Conservation (phyloP, 2,113 vertebrate genomes). For the Triplophysa rosa region DNA sequence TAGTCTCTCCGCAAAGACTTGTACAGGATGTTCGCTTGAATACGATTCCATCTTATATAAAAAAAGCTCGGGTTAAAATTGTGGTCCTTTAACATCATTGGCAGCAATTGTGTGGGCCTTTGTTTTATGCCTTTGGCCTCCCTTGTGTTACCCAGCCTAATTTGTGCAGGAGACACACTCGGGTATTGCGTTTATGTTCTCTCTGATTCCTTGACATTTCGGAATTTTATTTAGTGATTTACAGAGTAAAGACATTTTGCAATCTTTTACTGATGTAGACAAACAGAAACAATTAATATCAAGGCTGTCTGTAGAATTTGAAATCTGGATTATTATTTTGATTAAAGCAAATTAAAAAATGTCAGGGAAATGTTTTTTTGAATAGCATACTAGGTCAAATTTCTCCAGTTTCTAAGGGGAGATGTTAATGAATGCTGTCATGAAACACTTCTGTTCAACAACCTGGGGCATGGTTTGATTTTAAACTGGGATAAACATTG, state of each 20-base stretch:
- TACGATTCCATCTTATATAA: no score
- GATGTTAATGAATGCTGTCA: conserved; percentile 52
- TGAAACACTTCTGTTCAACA: conserved; percentile 44
- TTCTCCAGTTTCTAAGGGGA: conserved; percentile 34
- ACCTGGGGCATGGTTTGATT: conserved; percentile 32
- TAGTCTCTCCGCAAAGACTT: no score
- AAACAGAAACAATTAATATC: no score
- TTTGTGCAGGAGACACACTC: conserved; percentile 36
- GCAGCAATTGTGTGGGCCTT: conserved; percentile 54
- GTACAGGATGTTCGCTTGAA: no score
- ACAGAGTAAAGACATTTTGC: not conserved
- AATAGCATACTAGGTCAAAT: conserved; percentile 31
- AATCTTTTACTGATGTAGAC: no score
- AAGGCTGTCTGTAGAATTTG: no score
- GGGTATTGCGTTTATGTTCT: conserved; percentile 44
- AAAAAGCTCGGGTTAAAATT: no score
- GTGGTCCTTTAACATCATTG: no score
- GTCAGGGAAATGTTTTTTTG: not conserved
- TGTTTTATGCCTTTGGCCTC: conserved; percentile 45
- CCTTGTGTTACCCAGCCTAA: conserved; percentile 50
- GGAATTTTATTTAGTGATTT: conserved; percentile 10
- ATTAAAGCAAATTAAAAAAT: conserved; percentile 10
- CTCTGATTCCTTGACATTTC: conserved; percentile 44
- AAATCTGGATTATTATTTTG: conserved; percentile 16
- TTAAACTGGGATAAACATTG: conserved; percentile 33